phyloP scores from a whole-genome alignment of 2,888 invertebrate species.

The Molanna angustata region DNA sequence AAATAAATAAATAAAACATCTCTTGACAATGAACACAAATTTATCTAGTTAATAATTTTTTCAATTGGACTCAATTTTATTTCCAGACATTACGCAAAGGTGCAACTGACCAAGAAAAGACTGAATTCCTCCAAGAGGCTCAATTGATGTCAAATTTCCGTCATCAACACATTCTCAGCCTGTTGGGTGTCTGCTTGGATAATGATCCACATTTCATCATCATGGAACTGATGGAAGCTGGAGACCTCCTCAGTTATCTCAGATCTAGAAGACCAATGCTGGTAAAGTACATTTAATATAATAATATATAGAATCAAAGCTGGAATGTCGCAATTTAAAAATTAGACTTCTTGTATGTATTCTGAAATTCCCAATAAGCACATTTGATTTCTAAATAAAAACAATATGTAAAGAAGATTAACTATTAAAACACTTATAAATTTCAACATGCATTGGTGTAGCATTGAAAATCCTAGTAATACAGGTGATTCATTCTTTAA shows the following conservation, averaged over 20 bases:
- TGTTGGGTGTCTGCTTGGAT: constrained; percentile 93
- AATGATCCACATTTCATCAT: constrained; percentile 91
- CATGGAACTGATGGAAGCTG: constrained; percentile 97
- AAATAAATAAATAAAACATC: no score
- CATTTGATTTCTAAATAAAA: no score
- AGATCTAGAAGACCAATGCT: constrained; percentile 74
- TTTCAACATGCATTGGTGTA: no score
- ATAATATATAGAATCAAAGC: no score
- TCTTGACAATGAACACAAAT: no score
- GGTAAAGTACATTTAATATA: no score
- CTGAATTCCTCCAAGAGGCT: constrained; percentile 95
- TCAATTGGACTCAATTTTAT: constrained; percentile 7
- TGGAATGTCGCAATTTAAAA: not conserved
- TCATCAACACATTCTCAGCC: constrained; percentile 90
- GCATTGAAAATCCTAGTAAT: no score
- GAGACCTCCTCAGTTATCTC: constrained; percentile 89
- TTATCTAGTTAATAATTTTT: no score
- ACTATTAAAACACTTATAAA: no score
- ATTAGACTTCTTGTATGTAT: not conserved
- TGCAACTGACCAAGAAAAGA: constrained; percentile 84
- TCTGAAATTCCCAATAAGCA: not conserved
- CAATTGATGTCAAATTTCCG: constrained; percentile 96
- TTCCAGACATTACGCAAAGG: constrained; percentile 84
- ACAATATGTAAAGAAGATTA: no score
- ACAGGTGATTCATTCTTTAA: no score